phyloP scores from a whole-genome alignment of 1,140 invertebrate genomes.

The Philopotamus ludificatus region DNA sequence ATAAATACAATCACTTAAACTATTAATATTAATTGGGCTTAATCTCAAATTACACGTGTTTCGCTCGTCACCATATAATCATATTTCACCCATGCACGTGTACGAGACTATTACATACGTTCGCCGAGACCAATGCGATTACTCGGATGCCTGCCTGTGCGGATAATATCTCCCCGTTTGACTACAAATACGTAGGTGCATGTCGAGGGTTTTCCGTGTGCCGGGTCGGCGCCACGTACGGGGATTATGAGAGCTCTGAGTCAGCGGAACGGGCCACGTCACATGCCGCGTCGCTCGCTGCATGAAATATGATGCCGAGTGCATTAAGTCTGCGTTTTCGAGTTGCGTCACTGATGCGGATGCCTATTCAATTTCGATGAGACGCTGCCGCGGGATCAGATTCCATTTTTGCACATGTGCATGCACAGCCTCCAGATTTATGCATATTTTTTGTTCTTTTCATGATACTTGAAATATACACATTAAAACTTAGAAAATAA shows the following conservation, averaged over 20 bases:
- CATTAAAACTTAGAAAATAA: too few species aligned
- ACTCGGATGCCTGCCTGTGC: not conserved
- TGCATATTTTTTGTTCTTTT: too few species aligned
- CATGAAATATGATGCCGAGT: not conserved
- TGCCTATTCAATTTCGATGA: conserved; percentile 15
- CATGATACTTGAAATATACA: too few species aligned
- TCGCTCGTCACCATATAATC: not conserved
- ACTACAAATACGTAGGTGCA: not conserved
- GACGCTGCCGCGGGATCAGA: too few species aligned
- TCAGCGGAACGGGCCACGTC: not conserved
- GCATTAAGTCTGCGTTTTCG: conserved; percentile 1
- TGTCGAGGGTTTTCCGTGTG: not conserved
- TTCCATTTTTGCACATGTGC: too few species aligned
- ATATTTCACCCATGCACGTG: not conserved
- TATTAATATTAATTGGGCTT: not conserved
- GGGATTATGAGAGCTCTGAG: not conserved
- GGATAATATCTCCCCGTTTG: too few species aligned
- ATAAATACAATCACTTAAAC: not conserved
- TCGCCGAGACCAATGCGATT: not conserved
- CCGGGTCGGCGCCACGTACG: not conserved
- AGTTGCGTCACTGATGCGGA: conserved; percentile 11
- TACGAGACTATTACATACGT: not conserved
- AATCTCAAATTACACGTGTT: not conserved
- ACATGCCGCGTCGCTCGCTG: too few species aligned
- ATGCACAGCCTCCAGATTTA: too few species aligned